Evolutionary conservation across 2,888 invertebrate genomes (phyloP).

Genomic region (Ectemnius continuus): DNA sequence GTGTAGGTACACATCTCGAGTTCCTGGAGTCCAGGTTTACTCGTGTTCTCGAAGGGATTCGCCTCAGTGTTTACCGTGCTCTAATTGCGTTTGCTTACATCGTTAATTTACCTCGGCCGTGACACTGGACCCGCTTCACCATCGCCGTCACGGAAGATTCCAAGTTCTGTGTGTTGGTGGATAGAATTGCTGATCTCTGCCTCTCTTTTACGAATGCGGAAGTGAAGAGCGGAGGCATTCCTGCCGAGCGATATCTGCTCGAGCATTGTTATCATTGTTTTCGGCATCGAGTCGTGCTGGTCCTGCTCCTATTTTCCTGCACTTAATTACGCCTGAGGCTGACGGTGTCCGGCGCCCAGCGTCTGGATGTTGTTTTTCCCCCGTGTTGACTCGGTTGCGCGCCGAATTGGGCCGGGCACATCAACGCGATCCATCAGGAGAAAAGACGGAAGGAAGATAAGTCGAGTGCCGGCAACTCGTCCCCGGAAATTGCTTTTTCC

Average conservation of each 20-base stretch:
- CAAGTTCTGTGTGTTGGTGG: neutral
- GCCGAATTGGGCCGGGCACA: no score
- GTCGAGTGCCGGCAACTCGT: constrained; percentile 22
- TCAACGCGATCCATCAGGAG: constrained; percentile 1
- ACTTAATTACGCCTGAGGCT: no score
- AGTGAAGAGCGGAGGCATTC: no score
- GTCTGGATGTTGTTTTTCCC: no score
- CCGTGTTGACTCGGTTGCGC: no score
- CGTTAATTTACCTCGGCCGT: constrained; percentile 39
- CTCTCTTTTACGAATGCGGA: no score
- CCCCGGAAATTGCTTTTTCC: constrained; percentile 45
- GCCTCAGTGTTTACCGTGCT: constrained; percentile 28
- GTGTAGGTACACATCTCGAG: constrained; percentile 17
- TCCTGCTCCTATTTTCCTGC: no score
- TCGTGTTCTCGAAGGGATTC: constrained; percentile 12
- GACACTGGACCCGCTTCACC: constrained; percentile 1
- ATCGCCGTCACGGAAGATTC: neutral
- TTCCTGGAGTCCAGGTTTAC: neutral
- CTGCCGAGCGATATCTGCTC: no score
- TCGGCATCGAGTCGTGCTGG: neutral
- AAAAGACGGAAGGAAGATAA: constrained; percentile 27
- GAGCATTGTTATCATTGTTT: no score
- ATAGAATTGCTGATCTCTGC: no score
- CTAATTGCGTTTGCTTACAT: constrained; percentile 48
- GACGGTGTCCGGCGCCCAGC: no score